A percentile compares a stretch with the other conserved stretches of the same genome.
These are phyloP conservation scores for Daubentonia madagascariensis DNA, from an alignment of 2,113 vertebrate genomes.

Conservation along the genomic window DNA sequence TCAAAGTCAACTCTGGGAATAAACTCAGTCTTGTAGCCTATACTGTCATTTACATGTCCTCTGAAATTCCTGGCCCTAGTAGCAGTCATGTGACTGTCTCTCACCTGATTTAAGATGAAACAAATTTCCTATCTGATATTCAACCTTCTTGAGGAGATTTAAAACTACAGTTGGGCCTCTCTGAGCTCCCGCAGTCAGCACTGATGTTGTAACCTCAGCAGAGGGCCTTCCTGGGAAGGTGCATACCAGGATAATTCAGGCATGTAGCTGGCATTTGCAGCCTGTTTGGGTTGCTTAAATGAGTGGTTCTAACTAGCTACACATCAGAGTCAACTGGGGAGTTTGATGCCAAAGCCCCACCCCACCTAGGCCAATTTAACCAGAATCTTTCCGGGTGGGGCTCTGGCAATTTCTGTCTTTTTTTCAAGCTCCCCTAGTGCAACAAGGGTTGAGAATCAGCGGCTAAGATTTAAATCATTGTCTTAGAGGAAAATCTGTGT, in stretches of 20 bases:
- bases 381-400: background rate
- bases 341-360: constrained; percentile 11
- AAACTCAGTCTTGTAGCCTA: background rate
- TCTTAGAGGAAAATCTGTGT: background rate
- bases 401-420: background rate
- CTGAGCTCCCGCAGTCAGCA: background rate
- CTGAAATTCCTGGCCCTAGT: background rate
- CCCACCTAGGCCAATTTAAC: constrained; percentile 37
- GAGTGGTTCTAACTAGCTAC: background rate
- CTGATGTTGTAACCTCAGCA: background rate
- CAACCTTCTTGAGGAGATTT: background rate
- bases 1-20: background rate
- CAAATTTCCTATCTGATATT: background rate
- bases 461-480: background rate
- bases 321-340: background rate
- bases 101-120: background rate
- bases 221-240: background rate
- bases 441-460: background rate
- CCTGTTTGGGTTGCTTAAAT: constrained; percentile 3
- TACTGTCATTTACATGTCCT: background rate
- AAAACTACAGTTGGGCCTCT: background rate
- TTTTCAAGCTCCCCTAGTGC: background rate
- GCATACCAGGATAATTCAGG: background rate
- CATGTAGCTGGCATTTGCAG: background rate
- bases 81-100: background rate